Percentiles rank a stretch among this genome's conserved stretches.
Evolutionary conservation across 2,797 vertebrate species (phyloP).

Genomic region (Mus caroli): DNA sequence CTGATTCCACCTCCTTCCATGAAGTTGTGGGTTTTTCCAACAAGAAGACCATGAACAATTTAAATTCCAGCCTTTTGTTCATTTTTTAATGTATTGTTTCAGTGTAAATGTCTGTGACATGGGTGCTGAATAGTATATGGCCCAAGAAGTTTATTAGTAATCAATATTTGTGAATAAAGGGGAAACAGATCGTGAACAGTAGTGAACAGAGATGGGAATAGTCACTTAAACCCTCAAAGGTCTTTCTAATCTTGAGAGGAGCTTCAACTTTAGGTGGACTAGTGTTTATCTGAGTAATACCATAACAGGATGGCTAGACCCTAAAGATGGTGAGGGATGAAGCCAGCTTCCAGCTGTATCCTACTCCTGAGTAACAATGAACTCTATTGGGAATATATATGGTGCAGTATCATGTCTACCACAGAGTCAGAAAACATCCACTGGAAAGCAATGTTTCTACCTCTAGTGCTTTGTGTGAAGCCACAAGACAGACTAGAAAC

Average conservation of each 20-base stretch:
- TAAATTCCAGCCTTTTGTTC: neutral
- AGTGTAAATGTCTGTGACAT: neutral
- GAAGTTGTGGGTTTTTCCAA: neutral
- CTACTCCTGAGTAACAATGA: neutral
- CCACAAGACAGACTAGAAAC: neutral
- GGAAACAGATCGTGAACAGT: neutral
- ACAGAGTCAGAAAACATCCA: neutral
- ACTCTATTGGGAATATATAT: neutral
- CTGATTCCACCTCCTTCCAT: neutral
- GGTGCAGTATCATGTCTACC: neutral
- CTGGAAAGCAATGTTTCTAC: neutral
- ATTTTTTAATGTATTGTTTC: neutral
- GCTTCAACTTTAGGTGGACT: neutral
- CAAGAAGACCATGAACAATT: neutral
- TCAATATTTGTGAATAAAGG: neutral
- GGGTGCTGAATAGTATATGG: neutral
- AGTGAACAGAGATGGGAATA: neutral
- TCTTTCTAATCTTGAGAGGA: neutral
- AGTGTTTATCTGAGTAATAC: neutral
- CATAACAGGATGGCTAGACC: neutral
- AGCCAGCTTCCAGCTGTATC: neutral
- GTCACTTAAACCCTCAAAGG: neutral
- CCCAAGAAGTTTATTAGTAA: neutral
- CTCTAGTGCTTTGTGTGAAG: neutral
- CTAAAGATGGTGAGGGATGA: neutral